Conservation (phyloP, 2,888 invertebrate genomes). For the Artemia sp. region DNA sequence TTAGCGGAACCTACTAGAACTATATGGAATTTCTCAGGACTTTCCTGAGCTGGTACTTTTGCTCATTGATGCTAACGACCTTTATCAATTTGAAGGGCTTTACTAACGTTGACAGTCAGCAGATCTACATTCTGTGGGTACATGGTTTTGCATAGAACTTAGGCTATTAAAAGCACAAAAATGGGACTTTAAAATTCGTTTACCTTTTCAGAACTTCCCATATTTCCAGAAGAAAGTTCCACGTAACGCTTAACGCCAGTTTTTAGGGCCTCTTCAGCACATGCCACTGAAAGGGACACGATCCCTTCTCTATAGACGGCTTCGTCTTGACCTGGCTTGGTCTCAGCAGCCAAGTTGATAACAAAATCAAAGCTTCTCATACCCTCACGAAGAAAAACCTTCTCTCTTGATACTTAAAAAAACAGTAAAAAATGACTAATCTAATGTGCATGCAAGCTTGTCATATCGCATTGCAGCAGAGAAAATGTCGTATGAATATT, state of each 20-base stretch:
- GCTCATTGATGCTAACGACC: too few relatives aligned
- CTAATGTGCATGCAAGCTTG: neutral
- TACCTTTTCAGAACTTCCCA: constrained; percentile 62
- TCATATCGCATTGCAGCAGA: too few relatives aligned
- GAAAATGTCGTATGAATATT: too few relatives aligned
- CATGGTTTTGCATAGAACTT: too few relatives aligned
- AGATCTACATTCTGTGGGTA: too few relatives aligned
- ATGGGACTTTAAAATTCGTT: constrained; percentile 16
- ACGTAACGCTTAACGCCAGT: constrained; percentile 51
- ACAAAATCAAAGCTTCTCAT: constrained; percentile 49
- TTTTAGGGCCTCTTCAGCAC: constrained; percentile 55
- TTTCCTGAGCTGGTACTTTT: too few relatives aligned
- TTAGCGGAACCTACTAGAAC: too few relatives aligned
- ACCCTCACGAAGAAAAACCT: constrained; percentile 47
- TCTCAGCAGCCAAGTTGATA: constrained; percentile 80
- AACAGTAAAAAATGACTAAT: constrained; percentile 16
- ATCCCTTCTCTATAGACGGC: constrained; percentile 81
- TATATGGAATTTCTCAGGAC: too few relatives aligned
- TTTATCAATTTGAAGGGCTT: too few relatives aligned
- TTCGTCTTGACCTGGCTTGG: constrained; percentile 69
- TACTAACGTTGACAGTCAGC: too few relatives aligned
- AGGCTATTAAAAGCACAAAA: too few relatives aligned
- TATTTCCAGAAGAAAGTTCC: constrained; percentile 67
- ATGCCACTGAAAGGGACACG: constrained; percentile 60
- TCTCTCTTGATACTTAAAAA: constrained; percentile 55